Conservation (phyloP, 2,888 invertebrate genomes). For the Ophonus ardosiacus region DNA sequence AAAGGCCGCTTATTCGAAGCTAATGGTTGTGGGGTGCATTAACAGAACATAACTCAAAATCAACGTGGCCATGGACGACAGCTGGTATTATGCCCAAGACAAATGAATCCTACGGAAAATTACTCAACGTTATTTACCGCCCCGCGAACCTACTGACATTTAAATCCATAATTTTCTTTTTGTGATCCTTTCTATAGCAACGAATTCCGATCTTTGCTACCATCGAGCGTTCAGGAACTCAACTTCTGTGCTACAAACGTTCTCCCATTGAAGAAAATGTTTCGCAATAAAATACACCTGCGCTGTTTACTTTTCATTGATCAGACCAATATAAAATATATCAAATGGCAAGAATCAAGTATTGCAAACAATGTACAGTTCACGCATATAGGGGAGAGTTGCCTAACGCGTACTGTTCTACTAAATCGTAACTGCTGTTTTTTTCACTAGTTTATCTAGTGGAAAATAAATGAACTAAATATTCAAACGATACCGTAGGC, state of each 20-base stretch:
- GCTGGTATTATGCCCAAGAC: conserved; percentile 54
- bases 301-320: background rate
- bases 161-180: conserved; percentile 56
- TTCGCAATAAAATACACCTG: conserved; percentile 28
- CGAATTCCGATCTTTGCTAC: conserved; percentile 26
- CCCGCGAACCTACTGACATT: conserved; percentile 32
- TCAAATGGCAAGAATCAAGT: background rate
- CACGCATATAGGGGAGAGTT: background rate
- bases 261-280: conserved; percentile 14
- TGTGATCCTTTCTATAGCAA: conserved; percentile 34
- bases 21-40: conserved; percentile 56
- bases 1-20: conserved; percentile 35
- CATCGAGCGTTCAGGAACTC: background rate
- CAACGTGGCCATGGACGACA: conserved; percentile 46
- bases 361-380: background rate
- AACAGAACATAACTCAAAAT: conserved; percentile 60
- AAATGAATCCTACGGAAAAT: conserved; percentile 57
- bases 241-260: background rate
- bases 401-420: too few species aligned
- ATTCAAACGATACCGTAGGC: too few species aligned
- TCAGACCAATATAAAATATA: background rate
- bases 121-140: conserved; percentile 46
- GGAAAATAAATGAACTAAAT: too few species aligned
- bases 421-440: too few species aligned
- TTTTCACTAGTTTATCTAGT: too few species aligned